Base-by-base conservation (phyloP, 2,888 invertebrate species). In the Drosophila histrio region DNA sequence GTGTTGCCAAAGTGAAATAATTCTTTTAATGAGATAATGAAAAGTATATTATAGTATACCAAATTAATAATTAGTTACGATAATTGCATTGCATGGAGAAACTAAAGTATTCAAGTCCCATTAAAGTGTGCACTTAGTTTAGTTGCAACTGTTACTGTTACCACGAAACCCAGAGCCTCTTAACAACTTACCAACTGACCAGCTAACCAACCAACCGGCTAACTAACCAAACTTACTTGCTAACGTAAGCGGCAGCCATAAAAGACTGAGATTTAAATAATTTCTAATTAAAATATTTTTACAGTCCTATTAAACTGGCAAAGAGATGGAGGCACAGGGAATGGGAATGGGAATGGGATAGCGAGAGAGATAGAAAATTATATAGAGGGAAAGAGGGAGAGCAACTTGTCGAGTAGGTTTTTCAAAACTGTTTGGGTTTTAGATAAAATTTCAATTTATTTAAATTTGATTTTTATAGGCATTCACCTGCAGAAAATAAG, bases 241-340 rank as follows among this genome's bases (percentile, higher is more conserved):
- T 41, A 62, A 73, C 44, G 30, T 58, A 61, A 64, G 39, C 64
- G 53, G 41, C 32, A 11, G 44, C 65, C 53, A 61, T 83, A 57
- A 83, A 72, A 73, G 39, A 47, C 38, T 43, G 32, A 53, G 73
- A 79, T 81, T 85, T 86, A 59, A 79, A 81, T 85, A 85, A 85
- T 82, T 82, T 81, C 71, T 67, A 85, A 85, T 79, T 82, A 73
- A 81, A 85, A 85, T 81, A 77, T 67, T 76, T 81, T 79, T 57
- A 63, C 53, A 64, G 46, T 58, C 53, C 58, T 50, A 72, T 66
- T 66, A 60, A 73, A 43, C 34, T 54, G 26, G 22, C 39, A 50
- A 50, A 44, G 38, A 34, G 28, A 41, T 26, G 28, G 46, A 44
- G 30, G 21, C 52, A 59, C 32, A 52, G 52, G 28, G 39, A 22